Percentiles rank a stretch among this genome's conserved stretches.
phyloP scores from a whole-genome alignment of 2,797 vertebrate genomes.

The Buceros bicornis region DNA sequence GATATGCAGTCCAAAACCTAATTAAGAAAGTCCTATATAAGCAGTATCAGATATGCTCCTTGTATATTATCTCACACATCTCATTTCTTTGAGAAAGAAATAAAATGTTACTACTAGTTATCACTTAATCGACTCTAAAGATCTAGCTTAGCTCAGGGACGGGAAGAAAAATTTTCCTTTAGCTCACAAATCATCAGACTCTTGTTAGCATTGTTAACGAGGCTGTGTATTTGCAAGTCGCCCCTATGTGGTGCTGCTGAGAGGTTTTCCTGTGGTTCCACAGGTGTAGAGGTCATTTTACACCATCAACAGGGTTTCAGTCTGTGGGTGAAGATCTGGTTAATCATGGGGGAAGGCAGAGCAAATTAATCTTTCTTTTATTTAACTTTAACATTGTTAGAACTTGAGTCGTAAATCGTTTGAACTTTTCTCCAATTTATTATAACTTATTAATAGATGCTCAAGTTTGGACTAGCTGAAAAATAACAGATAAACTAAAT shows the following conservation, averaged over 20 bases:
- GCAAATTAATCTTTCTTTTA: not conserved
- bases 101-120: not conserved
- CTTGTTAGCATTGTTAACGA: not conserved
- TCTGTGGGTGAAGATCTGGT: not conserved
- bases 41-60: not conserved
- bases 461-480: not conserved
- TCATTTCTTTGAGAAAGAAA: not conserved
- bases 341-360: not conserved
- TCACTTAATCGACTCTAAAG: not conserved
- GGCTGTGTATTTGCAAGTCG: not conserved
- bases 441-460: not conserved
- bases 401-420: not conserved
- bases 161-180: not conserved
- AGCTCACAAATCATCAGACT: not conserved
- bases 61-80: not conserved
- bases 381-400: not conserved
- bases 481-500: conserved; percentile 29
- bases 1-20: rapidly evolving
- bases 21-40: conserved; percentile 27
- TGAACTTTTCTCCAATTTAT: not conserved
- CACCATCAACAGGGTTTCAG: not conserved
- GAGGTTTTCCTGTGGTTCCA: not conserved
- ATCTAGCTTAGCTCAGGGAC: not conserved
- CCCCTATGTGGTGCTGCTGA: not conserved
- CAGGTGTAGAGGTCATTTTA: not conserved